Percentiles rank a stretch among this genome's conserved stretches.
Conservation (phyloP, 1,140 invertebrate species). For the Xylocopa sonorina region DNA sequence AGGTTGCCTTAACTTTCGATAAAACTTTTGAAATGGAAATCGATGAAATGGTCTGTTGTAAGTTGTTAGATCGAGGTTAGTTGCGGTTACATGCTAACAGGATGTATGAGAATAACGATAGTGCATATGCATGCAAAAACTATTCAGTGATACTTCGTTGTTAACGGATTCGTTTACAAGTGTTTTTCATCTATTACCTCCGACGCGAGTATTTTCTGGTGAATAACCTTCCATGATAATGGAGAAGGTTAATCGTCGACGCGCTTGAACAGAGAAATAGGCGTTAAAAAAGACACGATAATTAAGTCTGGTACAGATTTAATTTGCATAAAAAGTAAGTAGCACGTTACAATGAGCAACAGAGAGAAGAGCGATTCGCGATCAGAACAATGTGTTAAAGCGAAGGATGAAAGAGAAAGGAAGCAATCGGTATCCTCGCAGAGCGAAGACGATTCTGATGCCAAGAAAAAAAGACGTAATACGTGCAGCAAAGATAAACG, state of each 20-base stretch:
- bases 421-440: constrained; percentile 55
- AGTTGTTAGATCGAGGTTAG: constrained; percentile 47
- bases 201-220: neutral
- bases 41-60: constrained; percentile 44
- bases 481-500: constrained; percentile 70
- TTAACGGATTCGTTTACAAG: neutral
- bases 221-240: neutral
- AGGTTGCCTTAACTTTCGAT: constrained; percentile 37
- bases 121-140: neutral
- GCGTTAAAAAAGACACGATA: constrained; percentile 13
- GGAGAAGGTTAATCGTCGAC: constrained; percentile 30
- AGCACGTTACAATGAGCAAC: constrained; percentile 55
- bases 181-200: neutral
- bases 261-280: constrained; percentile 14
- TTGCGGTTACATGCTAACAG: constrained; percentile 1
- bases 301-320: neutral
- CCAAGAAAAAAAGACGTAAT: constrained; percentile 62
- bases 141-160: neutral
- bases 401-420: constrained; percentile 39
- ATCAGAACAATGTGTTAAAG: constrained; percentile 45
- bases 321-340: neutral
- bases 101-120: constrained; percentile 22
- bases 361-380: constrained; percentile 49
- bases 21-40: constrained; percentile 52
- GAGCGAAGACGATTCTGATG: constrained; percentile 63